A percentile compares a stretch with the other conserved stretches of the same genome.
phyloP scores from a whole-genome alignment of 2,888 invertebrate genomes.

The Toxonevra muliebris region DNA sequence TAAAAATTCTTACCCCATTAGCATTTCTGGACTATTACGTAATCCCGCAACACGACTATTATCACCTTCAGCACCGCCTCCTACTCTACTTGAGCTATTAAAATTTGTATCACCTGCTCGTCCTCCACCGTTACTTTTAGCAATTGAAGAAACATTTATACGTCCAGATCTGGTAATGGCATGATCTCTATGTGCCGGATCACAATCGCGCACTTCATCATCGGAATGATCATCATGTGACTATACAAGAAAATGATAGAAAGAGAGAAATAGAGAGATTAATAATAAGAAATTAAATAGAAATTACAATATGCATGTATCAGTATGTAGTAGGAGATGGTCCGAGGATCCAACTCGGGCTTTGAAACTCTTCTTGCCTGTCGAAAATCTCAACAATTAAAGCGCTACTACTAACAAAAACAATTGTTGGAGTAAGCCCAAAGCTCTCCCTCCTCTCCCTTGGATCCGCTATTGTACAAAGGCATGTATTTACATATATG shows the following conservation, averaged over 20 bases:
- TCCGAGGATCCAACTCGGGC: too few relatives aligned
- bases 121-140: conserved; percentile 22
- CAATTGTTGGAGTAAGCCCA: too few relatives aligned
- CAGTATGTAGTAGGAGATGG: too few relatives aligned
- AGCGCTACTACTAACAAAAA: too few relatives aligned
- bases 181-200: conserved; percentile 62
- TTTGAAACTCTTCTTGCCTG: too few relatives aligned
- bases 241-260: conserved; percentile 46
- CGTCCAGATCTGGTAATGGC: conserved; percentile 27
- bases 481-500: too few relatives aligned
- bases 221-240: conserved; percentile 65
- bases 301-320: too few relatives aligned
- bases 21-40: neutral
- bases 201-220: conserved; percentile 65
- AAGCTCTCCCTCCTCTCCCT: neutral
- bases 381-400: too few relatives aligned
- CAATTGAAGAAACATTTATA: conserved; percentile 1
- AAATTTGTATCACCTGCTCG: conserved; percentile 21
- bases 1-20: too few relatives aligned
- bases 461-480: too few relatives aligned
- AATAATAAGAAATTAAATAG: conserved; percentile 14
- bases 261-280: neutral
- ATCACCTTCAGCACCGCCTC: conserved; percentile 1
- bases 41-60: conserved; percentile 20
- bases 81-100: neutral